phyloP scores from a whole-genome alignment of 2,113 vertebrate species.

The Pelodiscus sinensis region DNA sequence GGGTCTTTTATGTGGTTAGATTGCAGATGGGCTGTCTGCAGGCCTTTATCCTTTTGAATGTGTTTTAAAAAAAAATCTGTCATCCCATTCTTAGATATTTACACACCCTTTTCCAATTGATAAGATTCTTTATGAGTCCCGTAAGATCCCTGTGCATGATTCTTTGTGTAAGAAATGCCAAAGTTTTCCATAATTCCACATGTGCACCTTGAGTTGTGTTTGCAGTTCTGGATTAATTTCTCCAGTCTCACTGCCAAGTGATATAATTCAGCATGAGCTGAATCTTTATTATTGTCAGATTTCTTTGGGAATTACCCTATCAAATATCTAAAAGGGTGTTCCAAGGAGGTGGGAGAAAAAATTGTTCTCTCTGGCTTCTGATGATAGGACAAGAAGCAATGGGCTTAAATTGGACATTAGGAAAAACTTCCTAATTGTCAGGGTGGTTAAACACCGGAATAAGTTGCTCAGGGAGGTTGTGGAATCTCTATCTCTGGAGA shows the following conservation, averaged over 20 bases:
- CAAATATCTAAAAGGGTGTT: too few species aligned
- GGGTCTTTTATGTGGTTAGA: conserved; percentile 78
- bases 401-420: too few species aligned
- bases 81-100: conserved; percentile 40
- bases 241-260: conserved; percentile 35
- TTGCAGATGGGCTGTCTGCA: conserved; percentile 74
- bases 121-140: conserved; percentile 67
- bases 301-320: conserved; percentile 50
- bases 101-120: conserved; percentile 43
- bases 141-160: conserved; percentile 35
- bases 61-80: conserved; percentile 48
- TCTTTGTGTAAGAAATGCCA: conserved; percentile 36
- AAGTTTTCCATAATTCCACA: conserved; percentile 53
- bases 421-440: too few species aligned
- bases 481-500: too few species aligned
- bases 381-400: too few species aligned
- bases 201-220: conserved; percentile 24
- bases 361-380: too few species aligned
- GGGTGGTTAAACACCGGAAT: too few species aligned
- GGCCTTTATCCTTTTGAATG: conserved; percentile 62
- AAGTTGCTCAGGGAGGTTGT: too few species aligned
- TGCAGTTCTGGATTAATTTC: conserved; percentile 51
- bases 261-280: conserved; percentile 43
- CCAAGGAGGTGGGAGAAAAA: too few species aligned
- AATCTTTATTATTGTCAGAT: conserved; percentile 31